Evolutionary conservation across 2,113 vertebrate genomes (phyloP).

Genomic region (Lasiurus cinereus): DNA sequence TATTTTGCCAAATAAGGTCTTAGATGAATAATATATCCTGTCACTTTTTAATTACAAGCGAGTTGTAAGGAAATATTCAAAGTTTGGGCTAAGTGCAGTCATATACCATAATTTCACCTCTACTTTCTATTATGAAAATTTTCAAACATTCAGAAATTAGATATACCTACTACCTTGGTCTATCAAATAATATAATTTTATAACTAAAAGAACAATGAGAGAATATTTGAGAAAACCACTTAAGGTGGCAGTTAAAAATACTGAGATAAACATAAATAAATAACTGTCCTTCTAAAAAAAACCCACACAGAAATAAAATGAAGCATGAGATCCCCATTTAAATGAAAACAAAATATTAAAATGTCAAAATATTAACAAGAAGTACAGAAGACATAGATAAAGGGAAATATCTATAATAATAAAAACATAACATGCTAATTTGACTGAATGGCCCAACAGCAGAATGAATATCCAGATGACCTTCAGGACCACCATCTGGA

Average conservation of each 20-base stretch:
- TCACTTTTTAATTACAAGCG: background rate
- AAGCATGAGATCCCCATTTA: background rate
- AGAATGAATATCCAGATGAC: fast-evolving
- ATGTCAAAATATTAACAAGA: background rate
- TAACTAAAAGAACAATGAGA: background rate
- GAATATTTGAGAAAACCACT: background rate
- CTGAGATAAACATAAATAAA: background rate
- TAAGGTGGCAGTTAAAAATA: background rate
- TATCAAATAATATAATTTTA: background rate
- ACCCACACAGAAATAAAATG: constrained; percentile 17
- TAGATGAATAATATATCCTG: background rate
- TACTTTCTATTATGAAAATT: background rate
- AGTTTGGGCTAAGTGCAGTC: background rate
- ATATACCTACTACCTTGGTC: background rate
- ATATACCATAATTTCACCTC: background rate
- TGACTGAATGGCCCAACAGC: too few species aligned
- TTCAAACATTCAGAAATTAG: constrained; percentile 4
- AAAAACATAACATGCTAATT: too few species aligned
- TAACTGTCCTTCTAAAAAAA: background rate
- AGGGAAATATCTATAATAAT: background rate
- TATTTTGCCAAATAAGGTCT: background rate
- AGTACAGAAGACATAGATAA: background rate
- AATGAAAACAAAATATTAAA: constrained; percentile 41
- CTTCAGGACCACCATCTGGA: too few species aligned
- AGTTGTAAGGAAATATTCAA: background rate